A percentile compares a stretch with the other conserved stretches of the same genome.
Evolutionary conservation across 2,113 vertebrate genomes (phyloP).

Genomic region (Gavialis gangeticus): DNA sequence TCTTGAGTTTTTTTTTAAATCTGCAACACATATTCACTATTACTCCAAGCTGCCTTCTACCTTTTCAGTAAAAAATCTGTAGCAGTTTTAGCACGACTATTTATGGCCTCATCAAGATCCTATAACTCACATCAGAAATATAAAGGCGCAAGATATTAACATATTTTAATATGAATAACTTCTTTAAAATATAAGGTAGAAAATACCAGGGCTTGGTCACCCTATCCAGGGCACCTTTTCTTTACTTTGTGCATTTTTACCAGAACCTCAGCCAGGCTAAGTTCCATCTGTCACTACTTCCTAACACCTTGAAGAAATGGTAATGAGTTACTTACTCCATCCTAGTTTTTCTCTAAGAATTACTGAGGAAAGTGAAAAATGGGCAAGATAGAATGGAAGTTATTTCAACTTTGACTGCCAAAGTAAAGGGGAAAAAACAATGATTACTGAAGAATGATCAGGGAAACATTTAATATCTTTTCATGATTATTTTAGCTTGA

Average conservation of each 20-base stretch:
- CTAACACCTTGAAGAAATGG: neutral
- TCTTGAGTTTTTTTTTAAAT: neutral
- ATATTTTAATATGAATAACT: neutral
- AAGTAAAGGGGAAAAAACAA: neutral
- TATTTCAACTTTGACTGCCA: neutral
- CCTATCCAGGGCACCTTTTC: neutral
- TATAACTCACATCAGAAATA: neutral
- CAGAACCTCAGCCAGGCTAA: neutral
- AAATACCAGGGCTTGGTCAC: neutral
- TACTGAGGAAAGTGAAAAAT: neutral
- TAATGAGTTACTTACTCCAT: neutral
- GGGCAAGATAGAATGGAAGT: neutral
- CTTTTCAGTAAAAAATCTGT: neutral
- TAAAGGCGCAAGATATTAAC: neutral
- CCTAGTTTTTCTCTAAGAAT: neutral
- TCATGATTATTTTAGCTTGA: neutral
- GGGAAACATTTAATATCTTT: neutral
- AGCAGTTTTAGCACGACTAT: neutral
- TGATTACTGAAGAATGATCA: neutral
- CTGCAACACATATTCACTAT: neutral
- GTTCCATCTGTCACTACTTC: neutral
- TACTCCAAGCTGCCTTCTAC: neutral
- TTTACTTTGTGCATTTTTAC: neutral
- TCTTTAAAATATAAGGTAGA: neutral
- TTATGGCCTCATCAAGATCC: neutral